Base-by-base conservation (phyloP, 2,113 vertebrate species). In the Psettodes erumei region DNA sequence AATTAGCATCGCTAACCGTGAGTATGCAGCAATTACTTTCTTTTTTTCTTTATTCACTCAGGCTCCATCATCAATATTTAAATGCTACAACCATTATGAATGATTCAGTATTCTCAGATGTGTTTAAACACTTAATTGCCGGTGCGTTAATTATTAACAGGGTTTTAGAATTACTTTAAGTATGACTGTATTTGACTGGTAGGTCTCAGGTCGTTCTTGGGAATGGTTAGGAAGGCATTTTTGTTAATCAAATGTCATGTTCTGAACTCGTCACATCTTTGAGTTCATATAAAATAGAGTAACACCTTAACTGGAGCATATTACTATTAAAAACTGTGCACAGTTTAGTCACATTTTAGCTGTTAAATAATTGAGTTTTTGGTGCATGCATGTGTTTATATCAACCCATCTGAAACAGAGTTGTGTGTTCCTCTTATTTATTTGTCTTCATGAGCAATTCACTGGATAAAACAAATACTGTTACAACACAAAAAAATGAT, bases 401-500 rank as follows among this genome's bases (percentile, higher is more conserved):
- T 30, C n/a, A 54, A 88, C 33, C 56, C 73, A 45, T 56, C 16
- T 65, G 69, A 88, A 86, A 53, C 86, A 78, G 38, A 60, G 23
- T 75, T 77, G 84, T 87, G 88, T 93, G 91, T 86, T 90, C 84
- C 86, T 93, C 88, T 89, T 93, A 92, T 95, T 95, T 94, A 94
- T 95, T 95, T 89, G 87, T 93, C 86, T 91, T 92, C 82, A 93
- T 93, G 90, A 91, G 91, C 93, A 91, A 90, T 92, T 94, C 91
- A 94, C 92, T 88, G 89, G 81, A 88, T 92, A 93, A 93, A 94
- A 93, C 93, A 94, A 95, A 93, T 93, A 94, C 92, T 86, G 90
- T 93, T 94, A 94, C 94, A 94, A 94, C 93, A 94, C 93, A 94
- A 94, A 95, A 88, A 87, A 91, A 77, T n/a, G 38, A 73, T 81